These are phyloP conservation scores for Amazona guildingii DNA, from an alignment of 2,113 vertebrate species.

Conservation along the genomic window DNA sequence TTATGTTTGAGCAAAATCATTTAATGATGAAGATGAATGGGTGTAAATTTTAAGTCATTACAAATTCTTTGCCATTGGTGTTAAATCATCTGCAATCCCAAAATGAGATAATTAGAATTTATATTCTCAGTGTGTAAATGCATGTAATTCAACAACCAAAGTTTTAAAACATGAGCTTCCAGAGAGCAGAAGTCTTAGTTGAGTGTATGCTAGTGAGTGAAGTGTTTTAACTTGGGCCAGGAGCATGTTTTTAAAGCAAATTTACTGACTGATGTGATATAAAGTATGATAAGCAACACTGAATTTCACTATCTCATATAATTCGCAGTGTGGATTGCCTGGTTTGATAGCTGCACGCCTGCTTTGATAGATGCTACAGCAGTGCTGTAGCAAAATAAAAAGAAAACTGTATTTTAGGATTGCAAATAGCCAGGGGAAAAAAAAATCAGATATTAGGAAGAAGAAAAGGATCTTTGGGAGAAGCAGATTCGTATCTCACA, in stretches of 20 bases:
- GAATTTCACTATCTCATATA: neutral
- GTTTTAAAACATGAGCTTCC: neutral
- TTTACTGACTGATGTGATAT: neutral
- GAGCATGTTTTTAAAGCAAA: neutral
- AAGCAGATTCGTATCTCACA: neutral
- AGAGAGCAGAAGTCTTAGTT: neutral
- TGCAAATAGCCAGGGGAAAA: neutral
- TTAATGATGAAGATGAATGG: neutral
- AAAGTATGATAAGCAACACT: neutral
- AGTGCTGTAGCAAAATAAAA: neutral
- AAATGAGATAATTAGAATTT: neutral
- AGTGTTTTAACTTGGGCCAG: neutral
- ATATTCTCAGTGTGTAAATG: neutral
- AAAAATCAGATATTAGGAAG: neutral
- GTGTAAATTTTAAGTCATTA: neutral
- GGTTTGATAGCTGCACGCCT: neutral
- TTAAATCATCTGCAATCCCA: neutral
- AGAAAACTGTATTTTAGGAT: neutral
- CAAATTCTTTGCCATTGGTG: neutral
- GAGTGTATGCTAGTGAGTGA: neutral
- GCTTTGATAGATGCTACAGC: neutral
- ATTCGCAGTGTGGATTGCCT: neutral
- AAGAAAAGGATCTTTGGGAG: fast-evolving
- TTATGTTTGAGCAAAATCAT: neutral
- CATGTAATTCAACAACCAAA: neutral